phyloP scores from a whole-genome alignment of 2,797 vertebrate genomes.

The Fratercula arctica region DNA sequence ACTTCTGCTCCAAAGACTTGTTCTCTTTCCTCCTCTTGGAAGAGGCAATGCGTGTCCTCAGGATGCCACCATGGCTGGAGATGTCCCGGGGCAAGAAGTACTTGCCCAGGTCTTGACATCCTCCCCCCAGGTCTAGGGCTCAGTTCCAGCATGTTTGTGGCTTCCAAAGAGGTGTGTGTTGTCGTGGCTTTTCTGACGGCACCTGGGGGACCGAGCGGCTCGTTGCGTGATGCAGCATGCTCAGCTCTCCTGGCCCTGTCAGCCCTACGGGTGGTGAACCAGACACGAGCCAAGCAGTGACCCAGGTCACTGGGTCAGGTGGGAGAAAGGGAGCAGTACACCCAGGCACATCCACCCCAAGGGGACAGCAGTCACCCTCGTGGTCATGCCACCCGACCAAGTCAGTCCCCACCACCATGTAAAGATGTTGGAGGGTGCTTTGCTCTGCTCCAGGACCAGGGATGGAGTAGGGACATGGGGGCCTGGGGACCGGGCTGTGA shows the following conservation, averaged over 20 bases:
- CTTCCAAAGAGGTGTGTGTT: background rate
- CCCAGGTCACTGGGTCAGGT: fast-evolving
- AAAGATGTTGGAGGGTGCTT: background rate
- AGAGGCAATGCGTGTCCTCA: background rate
- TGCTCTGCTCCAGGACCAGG: background rate
- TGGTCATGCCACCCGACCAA: fast-evolving
- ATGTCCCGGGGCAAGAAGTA: background rate
- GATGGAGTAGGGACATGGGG: background rate
- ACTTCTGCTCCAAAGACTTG: too few species aligned
- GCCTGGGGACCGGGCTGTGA: background rate
- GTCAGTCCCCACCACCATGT: background rate
- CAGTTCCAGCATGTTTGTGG: background rate
- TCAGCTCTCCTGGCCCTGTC: too few species aligned
- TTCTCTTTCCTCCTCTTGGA: background rate
- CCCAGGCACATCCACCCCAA: fast-evolving
- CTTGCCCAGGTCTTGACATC: background rate
- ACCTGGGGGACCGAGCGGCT: background rate
- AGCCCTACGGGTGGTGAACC: background rate
- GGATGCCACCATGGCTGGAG: background rate
- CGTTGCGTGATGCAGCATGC: fast-evolving
- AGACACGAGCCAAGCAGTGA: background rate
- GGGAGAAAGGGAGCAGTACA: too few species aligned
- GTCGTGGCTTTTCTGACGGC: background rate
- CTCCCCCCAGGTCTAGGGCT: background rate
- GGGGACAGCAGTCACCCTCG: background rate